phyloP scores from a whole-genome alignment of 2,888 invertebrate species.

The Stegophylla sp. region DNA sequence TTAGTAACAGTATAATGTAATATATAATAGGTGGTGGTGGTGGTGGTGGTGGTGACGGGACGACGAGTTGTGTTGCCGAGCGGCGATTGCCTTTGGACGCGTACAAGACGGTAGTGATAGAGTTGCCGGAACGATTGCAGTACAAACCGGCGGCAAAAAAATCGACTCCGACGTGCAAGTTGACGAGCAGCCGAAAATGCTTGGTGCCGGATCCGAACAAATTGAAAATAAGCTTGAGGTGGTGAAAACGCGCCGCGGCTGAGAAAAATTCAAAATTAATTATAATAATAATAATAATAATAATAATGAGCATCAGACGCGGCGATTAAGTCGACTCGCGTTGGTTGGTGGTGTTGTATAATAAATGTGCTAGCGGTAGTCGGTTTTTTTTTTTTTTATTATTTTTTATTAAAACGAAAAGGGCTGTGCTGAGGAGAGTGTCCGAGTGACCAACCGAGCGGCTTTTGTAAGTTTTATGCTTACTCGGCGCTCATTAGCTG shows the following conservation, averaged over 20 bases:
- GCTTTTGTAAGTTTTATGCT: slow-evolving; percentile 57
- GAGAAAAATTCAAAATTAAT: background rate
- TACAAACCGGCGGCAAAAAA: slow-evolving; percentile 9
- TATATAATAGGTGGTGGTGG: no score
- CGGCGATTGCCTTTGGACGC: slow-evolving; percentile 7
- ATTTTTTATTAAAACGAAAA: slow-evolving; percentile 38
- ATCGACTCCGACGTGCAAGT: background rate
- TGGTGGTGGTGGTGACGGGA: background rate
- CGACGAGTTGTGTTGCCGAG: background rate
- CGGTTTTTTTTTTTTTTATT: slow-evolving; percentile 28
- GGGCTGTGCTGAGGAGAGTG: no score
- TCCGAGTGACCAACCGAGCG: slow-evolving; percentile 45
- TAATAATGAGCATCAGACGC: slow-evolving; percentile 25
- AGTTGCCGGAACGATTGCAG: slow-evolving; percentile 13
- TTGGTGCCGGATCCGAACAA: slow-evolving; percentile 13
- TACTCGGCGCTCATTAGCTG: slow-evolving; percentile 58
- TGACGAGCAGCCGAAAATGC: background rate
- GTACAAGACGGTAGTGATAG: slow-evolving; percentile 22
- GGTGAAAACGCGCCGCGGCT: slow-evolving; percentile 17
- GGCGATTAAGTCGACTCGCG: slow-evolving; percentile 24
- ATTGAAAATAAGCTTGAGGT: slow-evolving; percentile 36
- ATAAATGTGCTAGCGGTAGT: slow-evolving; percentile 36
- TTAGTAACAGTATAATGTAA: no score
- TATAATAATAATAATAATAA: slow-evolving; percentile 9
- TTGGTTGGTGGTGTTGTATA: no score